phyloP scores from a whole-genome alignment of 1,140 invertebrate species.

The Amyelois transitella region DNA sequence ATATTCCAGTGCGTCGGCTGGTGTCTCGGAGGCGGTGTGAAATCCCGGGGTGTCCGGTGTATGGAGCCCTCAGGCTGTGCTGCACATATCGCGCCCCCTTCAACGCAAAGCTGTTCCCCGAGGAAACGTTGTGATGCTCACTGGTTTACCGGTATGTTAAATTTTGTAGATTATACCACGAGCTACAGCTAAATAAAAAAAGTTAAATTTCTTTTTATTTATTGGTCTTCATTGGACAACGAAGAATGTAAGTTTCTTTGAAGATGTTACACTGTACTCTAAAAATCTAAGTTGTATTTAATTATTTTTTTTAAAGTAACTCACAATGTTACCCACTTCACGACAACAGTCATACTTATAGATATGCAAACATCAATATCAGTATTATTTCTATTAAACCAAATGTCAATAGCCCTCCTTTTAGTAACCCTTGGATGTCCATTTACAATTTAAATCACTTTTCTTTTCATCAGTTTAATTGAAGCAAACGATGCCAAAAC shows the following conservation, averaged over 20 bases:
- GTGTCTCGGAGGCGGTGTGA: constrained; percentile 78
- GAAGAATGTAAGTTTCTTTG: no score
- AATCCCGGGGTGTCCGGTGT: constrained; percentile 79
- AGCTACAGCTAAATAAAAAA: no score
- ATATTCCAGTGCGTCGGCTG: constrained; percentile 69
- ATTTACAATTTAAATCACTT: not conserved
- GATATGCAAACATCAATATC: no score
- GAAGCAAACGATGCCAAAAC: not conserved
- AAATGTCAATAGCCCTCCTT: not conserved
- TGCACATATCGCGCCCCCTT: constrained; percentile 63
- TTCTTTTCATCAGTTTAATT: not conserved
- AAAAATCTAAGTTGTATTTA: no score
- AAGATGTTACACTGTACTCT: no score
- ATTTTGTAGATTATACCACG: no score
- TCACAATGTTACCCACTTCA: no score
- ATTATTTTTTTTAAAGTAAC: no score
- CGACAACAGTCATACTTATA: no score
- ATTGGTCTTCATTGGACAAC: no score
- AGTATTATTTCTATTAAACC: no score
- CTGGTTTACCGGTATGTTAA: constrained; percentile 75
- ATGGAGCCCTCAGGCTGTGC: constrained; percentile 74
- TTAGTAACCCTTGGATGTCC: not conserved
- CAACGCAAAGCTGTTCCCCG: constrained; percentile 74
- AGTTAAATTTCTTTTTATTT: no score
- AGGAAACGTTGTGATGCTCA: constrained; percentile 74